phyloP scores from a whole-genome alignment of 1,140 invertebrate genomes.

The Cecropterus lyciades region DNA sequence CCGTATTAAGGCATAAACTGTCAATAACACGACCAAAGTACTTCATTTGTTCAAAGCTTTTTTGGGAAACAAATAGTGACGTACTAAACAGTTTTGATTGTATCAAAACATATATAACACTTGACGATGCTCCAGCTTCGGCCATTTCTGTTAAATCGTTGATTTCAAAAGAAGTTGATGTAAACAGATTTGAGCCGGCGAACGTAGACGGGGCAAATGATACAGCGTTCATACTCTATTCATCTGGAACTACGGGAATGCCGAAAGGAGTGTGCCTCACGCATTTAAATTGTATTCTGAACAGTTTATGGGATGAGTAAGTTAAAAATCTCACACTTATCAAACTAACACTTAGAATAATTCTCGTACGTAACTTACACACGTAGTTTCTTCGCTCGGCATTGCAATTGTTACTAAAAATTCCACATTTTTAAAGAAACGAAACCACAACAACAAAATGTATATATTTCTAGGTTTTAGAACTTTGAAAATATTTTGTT shows the following conservation, averaged over 20 bases:
- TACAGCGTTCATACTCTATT: slow-evolving; percentile 78
- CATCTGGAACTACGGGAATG: slow-evolving; percentile 89
- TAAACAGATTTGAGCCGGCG: slow-evolving; percentile 56
- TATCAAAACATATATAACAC: slow-evolving; percentile 51
- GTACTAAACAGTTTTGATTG: slow-evolving; percentile 51
- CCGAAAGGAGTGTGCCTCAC: slow-evolving; percentile 92
- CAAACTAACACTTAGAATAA: too few relatives aligned
- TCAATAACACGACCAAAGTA: slow-evolving; percentile 59
- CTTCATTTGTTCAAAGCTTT: slow-evolving; percentile 57
- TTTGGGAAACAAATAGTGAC: slow-evolving; percentile 59
- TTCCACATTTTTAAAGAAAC: slow-evolving; percentile 40
- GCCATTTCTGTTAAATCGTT: slow-evolving; percentile 46
- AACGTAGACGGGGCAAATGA: slow-evolving; percentile 56
- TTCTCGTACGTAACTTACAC: too few relatives aligned
- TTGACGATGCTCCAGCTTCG: slow-evolving; percentile 46
- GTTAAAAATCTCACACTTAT: slow-evolving; percentile 35
- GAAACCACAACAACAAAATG: too few relatives aligned
- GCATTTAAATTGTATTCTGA: slow-evolving; percentile 86
- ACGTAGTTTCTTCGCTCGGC: too few relatives aligned
- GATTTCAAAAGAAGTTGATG: slow-evolving; percentile 46
- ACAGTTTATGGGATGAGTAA: slow-evolving; percentile 61
- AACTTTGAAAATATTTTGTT: too few relatives aligned
- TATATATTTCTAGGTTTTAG: too few relatives aligned
- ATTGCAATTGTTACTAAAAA: too few relatives aligned
- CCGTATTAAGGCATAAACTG: slow-evolving; percentile 56